Percentiles rank a stretch among this genome's conserved stretches.
Conservation (phyloP, 2,113 vertebrate genomes). For the Microtus richardsoni region DNA sequence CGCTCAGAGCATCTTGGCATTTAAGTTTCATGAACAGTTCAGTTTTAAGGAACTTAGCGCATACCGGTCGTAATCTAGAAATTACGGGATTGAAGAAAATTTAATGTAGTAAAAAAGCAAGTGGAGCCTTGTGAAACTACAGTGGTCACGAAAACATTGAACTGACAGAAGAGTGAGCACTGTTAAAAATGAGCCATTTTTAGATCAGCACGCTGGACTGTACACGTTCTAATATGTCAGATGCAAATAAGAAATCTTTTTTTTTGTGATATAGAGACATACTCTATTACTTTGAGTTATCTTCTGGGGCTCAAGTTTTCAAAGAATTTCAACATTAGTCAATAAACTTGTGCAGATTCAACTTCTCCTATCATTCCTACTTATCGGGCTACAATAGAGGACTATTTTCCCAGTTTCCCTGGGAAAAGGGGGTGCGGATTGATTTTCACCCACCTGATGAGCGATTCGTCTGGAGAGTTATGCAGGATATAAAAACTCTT, state of each 20-base stretch:
- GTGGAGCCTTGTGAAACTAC: background rate
- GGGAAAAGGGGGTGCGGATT: background rate
- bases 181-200: slow-evolving; percentile 32
- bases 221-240: slow-evolving; percentile 18
- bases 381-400: background rate
- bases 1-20: background rate
- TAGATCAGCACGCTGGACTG: slow-evolving; percentile 15
- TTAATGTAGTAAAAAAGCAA: slow-evolving; percentile 36
- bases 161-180: background rate
- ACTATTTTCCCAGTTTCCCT: background rate
- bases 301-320: background rate
- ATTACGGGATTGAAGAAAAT: slow-evolving; percentile 22
- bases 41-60: slow-evolving; percentile 28
- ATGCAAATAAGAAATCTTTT: background rate
- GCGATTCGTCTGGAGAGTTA: background rate
- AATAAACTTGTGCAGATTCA: background rate
- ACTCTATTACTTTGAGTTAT: slow-evolving; percentile 21
- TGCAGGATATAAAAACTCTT: background rate
- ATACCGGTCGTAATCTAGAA: slow-evolving; percentile 30
- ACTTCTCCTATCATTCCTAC: background rate
- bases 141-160: background rate
- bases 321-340: background rate
- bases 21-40: background rate
- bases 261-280: slow-evolving; percentile 2
- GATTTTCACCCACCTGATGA: background rate